Evolutionary conservation across 1,140 invertebrate species (phyloP).

Genomic region (Drosophila ananassae): DNA sequence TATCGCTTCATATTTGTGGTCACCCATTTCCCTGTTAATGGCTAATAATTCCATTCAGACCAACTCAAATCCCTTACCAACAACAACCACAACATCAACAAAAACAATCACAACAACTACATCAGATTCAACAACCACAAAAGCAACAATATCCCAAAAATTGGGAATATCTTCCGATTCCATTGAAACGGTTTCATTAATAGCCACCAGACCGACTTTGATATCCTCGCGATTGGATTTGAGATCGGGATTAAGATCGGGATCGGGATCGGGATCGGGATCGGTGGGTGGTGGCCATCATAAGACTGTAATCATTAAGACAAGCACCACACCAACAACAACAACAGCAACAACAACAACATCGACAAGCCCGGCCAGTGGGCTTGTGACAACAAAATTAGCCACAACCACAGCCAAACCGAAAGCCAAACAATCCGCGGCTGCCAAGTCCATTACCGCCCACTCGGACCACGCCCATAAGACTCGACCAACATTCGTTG

Average conservation of each 20-base stretch:
- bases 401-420: constrained; percentile 23
- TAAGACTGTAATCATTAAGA: constrained; percentile 34
- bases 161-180: constrained; percentile 13
- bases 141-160: constrained; percentile 20
- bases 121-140: constrained; percentile 32
- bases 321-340: constrained; percentile 22
- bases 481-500: constrained; percentile 62
- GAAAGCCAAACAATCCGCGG: constrained; percentile 25
- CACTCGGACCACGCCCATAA: constrained; percentile 41
- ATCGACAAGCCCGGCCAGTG: constrained; percentile 14
- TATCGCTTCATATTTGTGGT: constrained; percentile 72
- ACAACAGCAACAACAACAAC: constrained; percentile 28
- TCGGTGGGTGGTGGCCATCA: constrained; percentile 29
- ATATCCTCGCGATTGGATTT: constrained; percentile 4
- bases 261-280: constrained; percentile 17
- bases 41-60: constrained; percentile 23
- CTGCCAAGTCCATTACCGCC: constrained; percentile 40
- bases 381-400: constrained; percentile 3
- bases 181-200: constrained; percentile 53
- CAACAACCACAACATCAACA: constrained; percentile 33
- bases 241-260: neutral
- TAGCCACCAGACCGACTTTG: constrained; percentile 26
- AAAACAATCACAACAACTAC: constrained; percentile 29
- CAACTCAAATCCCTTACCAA: constrained; percentile 28
- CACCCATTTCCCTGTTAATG: constrained; percentile 54